Evolutionary conservation across 2,888 invertebrate species (phyloP).

Genomic region (Acanthacorydalis orientalis): DNA sequence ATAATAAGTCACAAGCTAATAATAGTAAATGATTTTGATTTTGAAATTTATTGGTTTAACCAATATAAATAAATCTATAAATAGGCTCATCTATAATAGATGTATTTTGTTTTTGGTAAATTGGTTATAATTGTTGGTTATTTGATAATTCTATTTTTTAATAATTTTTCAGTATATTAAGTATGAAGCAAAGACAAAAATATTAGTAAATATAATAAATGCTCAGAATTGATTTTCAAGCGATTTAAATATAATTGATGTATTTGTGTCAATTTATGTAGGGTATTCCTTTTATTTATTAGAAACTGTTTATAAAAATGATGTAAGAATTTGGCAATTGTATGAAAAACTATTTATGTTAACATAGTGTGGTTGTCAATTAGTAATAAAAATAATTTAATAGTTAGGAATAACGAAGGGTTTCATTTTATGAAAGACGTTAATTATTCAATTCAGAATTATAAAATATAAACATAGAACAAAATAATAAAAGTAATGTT

Average conservation of each 20-base stretch:
- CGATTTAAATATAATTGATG: background rate
- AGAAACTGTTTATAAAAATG: no score
- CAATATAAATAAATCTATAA: background rate
- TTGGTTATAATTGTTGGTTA: slow-evolving; percentile 3
- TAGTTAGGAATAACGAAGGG: no score
- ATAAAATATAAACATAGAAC: no score
- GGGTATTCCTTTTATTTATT: no score
- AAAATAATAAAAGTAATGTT: no score
- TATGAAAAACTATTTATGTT: no score
- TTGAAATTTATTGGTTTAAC: background rate
- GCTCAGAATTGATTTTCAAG: background rate
- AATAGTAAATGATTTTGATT: slow-evolving; percentile 12
- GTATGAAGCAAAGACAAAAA: background rate
- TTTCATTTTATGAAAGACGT: no score
- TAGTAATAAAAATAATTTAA: no score
- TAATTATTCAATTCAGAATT: no score
- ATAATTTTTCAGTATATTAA: background rate
- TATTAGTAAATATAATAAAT: background rate
- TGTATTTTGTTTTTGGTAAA: slow-evolving; percentile 1
- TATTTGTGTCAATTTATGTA: background rate
- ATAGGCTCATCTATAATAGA: background rate
- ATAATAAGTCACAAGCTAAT: slow-evolving; percentile 27
- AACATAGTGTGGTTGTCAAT: no score
- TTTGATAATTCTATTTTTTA: slow-evolving; percentile 1
- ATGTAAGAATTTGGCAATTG: no score